Evolutionary conservation across 64 coral and sea anemone genomes (phyloP), one percentile per base, ranked within the genome.

Genomic region (Anthopleura sola): DNA sequence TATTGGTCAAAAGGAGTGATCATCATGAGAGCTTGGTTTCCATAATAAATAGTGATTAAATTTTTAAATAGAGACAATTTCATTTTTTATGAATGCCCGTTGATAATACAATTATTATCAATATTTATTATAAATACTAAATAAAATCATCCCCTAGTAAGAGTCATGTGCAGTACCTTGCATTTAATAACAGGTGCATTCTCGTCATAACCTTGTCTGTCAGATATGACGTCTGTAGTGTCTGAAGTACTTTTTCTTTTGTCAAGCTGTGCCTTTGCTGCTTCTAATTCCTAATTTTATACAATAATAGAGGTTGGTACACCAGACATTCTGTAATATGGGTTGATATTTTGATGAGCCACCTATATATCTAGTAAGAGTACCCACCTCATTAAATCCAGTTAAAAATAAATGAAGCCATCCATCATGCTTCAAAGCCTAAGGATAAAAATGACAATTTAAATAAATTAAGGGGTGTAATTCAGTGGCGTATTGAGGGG

Each of bases 361-460:
- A n/a, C n/a, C n/a, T n/a, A n/a, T n/a, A n/a, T n/a, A n/a, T n/a
- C n/a, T n/a, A n/a, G n/a, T n/a, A n/a, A n/a, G n/a, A n/a, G n/a
- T n/a, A 40, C 78, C 54, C 83, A 92, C 94, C 84, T 96, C 90
- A 78, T 92, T 89, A 49, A 86, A 88, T 68, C 90, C 94, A 79
- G 94, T 96, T 66, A 96, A 87, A 96, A 96, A 96, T 83, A 92
- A 69, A 84, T 96, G 87, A 31, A 96, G 90, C 53, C 86, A 92
- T 44, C 55, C 23, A 83, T 95, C 88, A 49, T 95, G 85, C 51
- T 49, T 96, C n/a, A 96, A 86, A 85, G 89, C 75, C 94, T 96
- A 48, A 0, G 58, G 20, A 62, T 26, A 62, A n/a, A 10, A 62
- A 62, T 53, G 1, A 53, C 50, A 53, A 53, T 53, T 53, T 53